Evolutionary conservation across 37 sponge, comb jelly and placozoan genomes (phyloP), one percentile per base, ranked within the genome.

Genomic region (Mnemiopsis leidyi): DNA sequence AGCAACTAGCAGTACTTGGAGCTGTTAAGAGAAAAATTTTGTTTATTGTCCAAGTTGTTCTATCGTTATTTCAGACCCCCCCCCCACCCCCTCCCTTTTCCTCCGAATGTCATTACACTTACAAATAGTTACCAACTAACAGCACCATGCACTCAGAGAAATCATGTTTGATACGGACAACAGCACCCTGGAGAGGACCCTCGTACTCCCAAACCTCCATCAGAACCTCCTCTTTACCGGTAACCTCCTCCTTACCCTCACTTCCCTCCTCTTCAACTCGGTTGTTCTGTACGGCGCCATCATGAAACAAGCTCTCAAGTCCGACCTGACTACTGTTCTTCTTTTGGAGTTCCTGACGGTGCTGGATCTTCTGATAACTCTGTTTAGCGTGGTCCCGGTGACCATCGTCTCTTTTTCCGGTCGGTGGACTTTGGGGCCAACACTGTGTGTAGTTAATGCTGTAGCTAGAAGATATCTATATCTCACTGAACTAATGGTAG

Each of bases 201-300:
- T 71, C 75, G 3, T 71, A 5, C 61, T 48, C 61, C 5, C 5
- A 48, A 13, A 13, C 1, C 36, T 36, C 1, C 79, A 32, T 77
- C 32, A 32, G 32, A 77, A 16, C 36, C 2, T 32, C 36, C 36
- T 77, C 79, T 77, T 77, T 32, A 77, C 32, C 79, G 26, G 26
- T 20, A 85, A 85, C 90, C 61, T 85, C 3, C 90, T 85, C 90
- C 61, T 85, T 0, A 7, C 36, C 61, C 40, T 85, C 25, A 39
- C 40, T n/a, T 85, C 90, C 30, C 90, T 85, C 61, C 40, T 39
- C 20, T 40, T 85, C 90, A 85, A 85, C 90, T 85, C 90, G 2
- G 29, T 85, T 24, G 61, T 85, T 40, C 90, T 85, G 16, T 85
- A 36, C 29, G 90, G 90, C 38, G 40, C 90, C 39, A 28, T n/a